Percentiles rank a stretch among this genome's conserved stretches.
These are phyloP conservation scores for Eupithecia exiguata DNA, from an alignment of 2,888 invertebrate genomes.

Conservation along the genomic window DNA sequence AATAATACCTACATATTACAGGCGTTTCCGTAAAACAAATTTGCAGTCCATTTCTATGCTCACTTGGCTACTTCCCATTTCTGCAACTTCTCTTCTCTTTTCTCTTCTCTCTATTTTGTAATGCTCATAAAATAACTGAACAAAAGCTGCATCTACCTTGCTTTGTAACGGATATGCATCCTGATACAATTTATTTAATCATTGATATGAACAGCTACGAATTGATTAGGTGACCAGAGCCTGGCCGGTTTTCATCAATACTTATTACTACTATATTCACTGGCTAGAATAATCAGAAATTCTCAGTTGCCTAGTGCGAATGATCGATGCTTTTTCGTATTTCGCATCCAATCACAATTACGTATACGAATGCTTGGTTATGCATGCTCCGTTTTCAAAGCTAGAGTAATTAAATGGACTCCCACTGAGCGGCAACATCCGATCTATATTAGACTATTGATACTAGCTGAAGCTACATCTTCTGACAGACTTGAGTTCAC, in stretches of 20 bases:
- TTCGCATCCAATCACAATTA: constrained; percentile 54
- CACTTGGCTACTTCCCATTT: not conserved
- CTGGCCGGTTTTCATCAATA: constrained; percentile 4
- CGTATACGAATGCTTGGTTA: constrained; percentile 63
- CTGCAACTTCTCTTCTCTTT: not conserved
- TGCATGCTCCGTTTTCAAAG: constrained; percentile 43
- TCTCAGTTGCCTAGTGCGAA: constrained; percentile 62
- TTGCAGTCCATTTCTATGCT: not conserved
- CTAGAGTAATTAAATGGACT: not conserved
- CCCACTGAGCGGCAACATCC: not conserved
- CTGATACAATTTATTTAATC: not conserved
- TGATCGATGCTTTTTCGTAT: constrained; percentile 51
- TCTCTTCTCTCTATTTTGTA: too few relatives aligned
- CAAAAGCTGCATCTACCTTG: not conserved
- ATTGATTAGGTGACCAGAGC: not conserved
- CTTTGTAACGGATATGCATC: not conserved
- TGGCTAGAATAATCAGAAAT: constrained; percentile 48
- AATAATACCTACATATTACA: not conserved
- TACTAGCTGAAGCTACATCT: not conserved
- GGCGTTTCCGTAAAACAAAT: not conserved
- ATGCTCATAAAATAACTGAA: not conserved
- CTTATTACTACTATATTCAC: constrained; percentile 37
- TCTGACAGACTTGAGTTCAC: not conserved
- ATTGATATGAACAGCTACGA: not conserved
- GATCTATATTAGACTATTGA: not conserved